These are phyloP conservation scores for Pollenia labialis DNA, from an alignment of 2,888 invertebrate genomes.

Conservation along the genomic window DNA sequence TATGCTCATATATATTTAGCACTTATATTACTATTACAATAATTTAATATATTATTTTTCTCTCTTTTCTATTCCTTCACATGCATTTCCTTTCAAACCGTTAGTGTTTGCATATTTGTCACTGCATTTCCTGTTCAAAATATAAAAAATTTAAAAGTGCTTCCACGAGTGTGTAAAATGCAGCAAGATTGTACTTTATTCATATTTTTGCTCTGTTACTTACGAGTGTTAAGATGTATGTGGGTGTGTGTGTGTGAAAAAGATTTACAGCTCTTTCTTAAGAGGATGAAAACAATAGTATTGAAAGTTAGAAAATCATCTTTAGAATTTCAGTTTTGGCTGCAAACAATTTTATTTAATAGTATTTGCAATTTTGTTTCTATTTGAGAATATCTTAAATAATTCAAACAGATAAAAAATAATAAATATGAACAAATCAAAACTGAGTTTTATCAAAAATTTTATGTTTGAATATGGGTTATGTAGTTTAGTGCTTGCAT, in stretches of 20 bases:
- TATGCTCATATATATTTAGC: constrained; percentile 5
- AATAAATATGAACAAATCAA: too few relatives aligned
- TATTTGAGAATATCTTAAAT: too few relatives aligned
- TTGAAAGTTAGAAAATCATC: too few relatives aligned
- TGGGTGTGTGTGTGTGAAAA: constrained; percentile 14
- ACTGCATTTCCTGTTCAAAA: constrained; percentile 56
- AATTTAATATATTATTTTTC: constrained; percentile 45
- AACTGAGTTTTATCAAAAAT: too few relatives aligned
- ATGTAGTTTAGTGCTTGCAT: too few relatives aligned
- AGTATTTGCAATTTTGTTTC: too few relatives aligned
- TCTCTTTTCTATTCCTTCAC: constrained; percentile 4
- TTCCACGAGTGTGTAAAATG: background rate
- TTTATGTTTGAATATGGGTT: too few relatives aligned
- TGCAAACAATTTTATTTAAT: too few relatives aligned
- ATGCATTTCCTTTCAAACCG: constrained; percentile 46
- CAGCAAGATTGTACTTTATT: constrained; percentile 24
- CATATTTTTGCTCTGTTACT: background rate
- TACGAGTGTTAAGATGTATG: background rate
- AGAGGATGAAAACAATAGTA: background rate
- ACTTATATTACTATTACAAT: constrained; percentile 49
- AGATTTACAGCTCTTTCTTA: constrained; percentile 33
- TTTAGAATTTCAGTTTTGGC: too few relatives aligned
- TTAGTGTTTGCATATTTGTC: constrained; percentile 67
- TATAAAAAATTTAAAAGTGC: constrained; percentile 34
- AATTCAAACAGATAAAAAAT: too few relatives aligned